Percentiles rank a stretch among this genome's conserved stretches.
These are phyloP conservation scores for Syndactyla subalaris DNA, from an alignment of 2,797 vertebrate genomes.

Conservation along the genomic window DNA sequence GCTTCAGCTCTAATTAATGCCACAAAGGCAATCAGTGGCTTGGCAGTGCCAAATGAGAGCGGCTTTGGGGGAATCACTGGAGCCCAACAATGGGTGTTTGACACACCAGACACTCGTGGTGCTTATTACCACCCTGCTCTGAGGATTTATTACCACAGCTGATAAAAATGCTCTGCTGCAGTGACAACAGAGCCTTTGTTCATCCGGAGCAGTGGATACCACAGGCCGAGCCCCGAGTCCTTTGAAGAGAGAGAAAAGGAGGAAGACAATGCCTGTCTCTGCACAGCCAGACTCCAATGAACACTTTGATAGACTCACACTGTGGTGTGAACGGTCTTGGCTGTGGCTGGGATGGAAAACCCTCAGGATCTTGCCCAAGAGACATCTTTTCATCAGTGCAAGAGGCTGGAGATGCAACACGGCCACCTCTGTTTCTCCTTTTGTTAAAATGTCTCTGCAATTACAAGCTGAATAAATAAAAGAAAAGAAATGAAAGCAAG, in stretches of 20 bases:
- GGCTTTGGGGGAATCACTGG: neutral
- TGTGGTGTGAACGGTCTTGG: accelerated
- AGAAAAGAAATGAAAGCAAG: neutral
- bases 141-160: slow-evolving; percentile 7
- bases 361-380: neutral
- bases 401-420: neutral
- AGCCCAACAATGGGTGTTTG: neutral
- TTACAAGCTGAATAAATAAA: neutral
- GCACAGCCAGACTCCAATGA: neutral
- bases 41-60: neutral
- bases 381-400: accelerated
- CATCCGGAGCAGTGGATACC: neutral
- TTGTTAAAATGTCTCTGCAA: neutral
- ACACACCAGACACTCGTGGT: neutral
- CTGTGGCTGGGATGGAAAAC: neutral
- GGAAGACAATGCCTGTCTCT: neutral
- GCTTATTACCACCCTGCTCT: neutral
- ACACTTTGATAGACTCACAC: neutral
- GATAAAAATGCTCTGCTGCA: neutral
- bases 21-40: slow-evolving; percentile 37
- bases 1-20: slow-evolving; percentile 50
- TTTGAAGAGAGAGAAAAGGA: neutral
- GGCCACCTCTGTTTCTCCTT: neutral
- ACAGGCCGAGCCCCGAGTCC: neutral
- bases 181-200: neutral